Base-by-base conservation (phyloP, 23 tunicate genomes). In the Phallusia fumigata region DNA sequence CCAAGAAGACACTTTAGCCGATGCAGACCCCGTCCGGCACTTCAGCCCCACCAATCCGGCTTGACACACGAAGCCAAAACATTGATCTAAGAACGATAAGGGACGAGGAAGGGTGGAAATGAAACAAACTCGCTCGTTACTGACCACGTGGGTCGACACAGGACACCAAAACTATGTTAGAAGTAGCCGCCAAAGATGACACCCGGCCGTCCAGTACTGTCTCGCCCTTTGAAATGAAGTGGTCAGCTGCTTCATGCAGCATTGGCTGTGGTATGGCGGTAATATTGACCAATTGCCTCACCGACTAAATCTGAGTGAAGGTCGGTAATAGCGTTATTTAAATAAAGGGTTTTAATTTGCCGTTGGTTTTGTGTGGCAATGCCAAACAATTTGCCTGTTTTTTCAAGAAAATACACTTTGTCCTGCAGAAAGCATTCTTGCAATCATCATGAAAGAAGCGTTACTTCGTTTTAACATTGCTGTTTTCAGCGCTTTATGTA, bases 151-250 rank as follows among this genome's bases (percentile, higher is more conserved):
- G 69, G 69, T 22, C 69, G 69, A 58, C 69, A 58, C 69, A 13
- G 69, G 69, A 58, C 69, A 58, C 69, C 69, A 58, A 58, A 58
- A 58, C 69, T 58, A 58, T 58, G 69, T 58, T 58, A 58, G 69
- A 58, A 58, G 69, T 58, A 58, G 69, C 69, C 69, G 69, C 69
- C 1, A 24, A 58, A 58, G 69, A 58, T 58, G 69, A 58, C 69
- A 58, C 69, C 69, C 28, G 28, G 47, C 3, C 15, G 69, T 58
- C 69, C 69, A 58, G 69, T 58, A 6, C 15, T 24, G 26, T 21
- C 28, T 58, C 16, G 69, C 69, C 28, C 69, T 58, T 58, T 58
- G 69, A 58, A 58, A 22, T 58, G 26, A 58, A 58, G 69, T 58
- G 28, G 28, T 22, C 69, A 58, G 69, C 69, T 58, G 69, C 69